Conservation (phyloP, 2,888 invertebrate species). For the Cheilosia urbana region DNA sequence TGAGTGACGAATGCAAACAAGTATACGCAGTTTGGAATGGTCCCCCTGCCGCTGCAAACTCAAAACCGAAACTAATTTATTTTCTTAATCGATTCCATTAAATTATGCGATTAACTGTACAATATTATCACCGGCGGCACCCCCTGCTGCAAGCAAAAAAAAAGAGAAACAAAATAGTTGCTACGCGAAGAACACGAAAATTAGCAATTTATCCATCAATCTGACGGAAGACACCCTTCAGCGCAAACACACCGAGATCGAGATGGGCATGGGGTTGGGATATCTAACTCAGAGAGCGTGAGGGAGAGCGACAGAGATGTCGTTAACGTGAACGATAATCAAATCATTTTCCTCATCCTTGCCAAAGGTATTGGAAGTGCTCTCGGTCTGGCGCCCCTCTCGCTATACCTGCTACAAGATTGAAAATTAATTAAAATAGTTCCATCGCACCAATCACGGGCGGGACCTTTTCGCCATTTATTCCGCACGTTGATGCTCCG, state of each 20-base stretch:
- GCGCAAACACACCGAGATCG: conserved; percentile 33
- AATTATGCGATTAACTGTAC: conserved; percentile 57
- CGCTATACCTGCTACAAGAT: conserved; percentile 48
- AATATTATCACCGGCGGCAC: not conserved
- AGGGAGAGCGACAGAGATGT: conserved; percentile 6
- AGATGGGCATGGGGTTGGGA: not conserved
- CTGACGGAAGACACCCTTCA: conserved; percentile 39
- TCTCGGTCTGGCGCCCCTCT: not conserved
- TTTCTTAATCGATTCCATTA: conserved; percentile 48
- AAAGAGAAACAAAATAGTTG: conserved; percentile 27
- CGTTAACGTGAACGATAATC: conserved; percentile 66
- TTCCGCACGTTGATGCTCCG: not conserved
- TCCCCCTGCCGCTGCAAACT: not conserved
- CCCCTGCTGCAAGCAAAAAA: too few species aligned
- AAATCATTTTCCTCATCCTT: conserved; percentile 61
- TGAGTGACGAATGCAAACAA: conserved; percentile 57
- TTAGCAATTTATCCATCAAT: conserved; percentile 67
- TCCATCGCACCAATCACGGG: conserved; percentile 55
- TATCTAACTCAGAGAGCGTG: not conserved
- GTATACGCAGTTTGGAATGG: not conserved
- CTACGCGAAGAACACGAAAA: conserved; percentile 41
- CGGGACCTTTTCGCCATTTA: conserved; percentile 32
- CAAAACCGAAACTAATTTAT: conserved; percentile 25
- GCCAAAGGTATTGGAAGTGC: conserved; percentile 30
- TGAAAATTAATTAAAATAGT: conserved; percentile 74